A percentile compares a stretch with the other conserved stretches of the same genome.
These are phyloP conservation scores for Leptocoma aspasia DNA, from an alignment of 2,113 vertebrate species.

Conservation along the genomic window DNA sequence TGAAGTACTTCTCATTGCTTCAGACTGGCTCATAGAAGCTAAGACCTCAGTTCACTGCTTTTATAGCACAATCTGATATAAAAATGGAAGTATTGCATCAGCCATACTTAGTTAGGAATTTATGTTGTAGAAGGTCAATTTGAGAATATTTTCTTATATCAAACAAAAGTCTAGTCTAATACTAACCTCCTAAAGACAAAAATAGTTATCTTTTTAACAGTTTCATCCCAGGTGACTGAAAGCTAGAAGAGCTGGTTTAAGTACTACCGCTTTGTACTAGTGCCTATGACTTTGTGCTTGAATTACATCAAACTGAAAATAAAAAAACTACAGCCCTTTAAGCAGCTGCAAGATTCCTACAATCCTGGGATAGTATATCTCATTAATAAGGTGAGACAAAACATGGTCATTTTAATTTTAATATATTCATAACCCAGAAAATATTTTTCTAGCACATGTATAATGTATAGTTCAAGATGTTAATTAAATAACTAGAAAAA, in stretches of 20 bases:
- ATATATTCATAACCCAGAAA: not conserved
- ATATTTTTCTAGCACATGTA: not conserved
- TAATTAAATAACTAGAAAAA: not conserved
- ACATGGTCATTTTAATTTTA: not conserved
- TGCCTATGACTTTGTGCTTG: not conserved
- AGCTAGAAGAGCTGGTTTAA: not conserved
- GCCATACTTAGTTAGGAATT: not conserved
- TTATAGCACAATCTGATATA: not conserved
- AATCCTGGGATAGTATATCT: not conserved
- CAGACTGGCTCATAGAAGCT: not conserved
- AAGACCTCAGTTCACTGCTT: not conserved
- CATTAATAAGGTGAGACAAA: not conserved
- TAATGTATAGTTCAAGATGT: not conserved
- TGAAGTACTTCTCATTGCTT: not conserved
- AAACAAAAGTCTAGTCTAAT: not conserved
- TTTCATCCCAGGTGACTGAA: not conserved
- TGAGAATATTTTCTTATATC: slow-evolving; percentile 9
- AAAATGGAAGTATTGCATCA: slow-evolving; percentile 12
- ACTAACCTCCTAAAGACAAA: not conserved
- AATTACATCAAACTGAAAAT: not conserved
- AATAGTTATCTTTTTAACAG: not conserved
- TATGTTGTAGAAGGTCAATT: not conserved
- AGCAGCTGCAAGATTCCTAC: not conserved
- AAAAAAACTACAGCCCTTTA: not conserved
- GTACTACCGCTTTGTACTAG: not conserved